Percentiles rank a stretch among this genome's conserved stretches.
phyloP scores from a whole-genome alignment of 2,797 vertebrate genomes.

The Fistularia commersonii region DNA sequence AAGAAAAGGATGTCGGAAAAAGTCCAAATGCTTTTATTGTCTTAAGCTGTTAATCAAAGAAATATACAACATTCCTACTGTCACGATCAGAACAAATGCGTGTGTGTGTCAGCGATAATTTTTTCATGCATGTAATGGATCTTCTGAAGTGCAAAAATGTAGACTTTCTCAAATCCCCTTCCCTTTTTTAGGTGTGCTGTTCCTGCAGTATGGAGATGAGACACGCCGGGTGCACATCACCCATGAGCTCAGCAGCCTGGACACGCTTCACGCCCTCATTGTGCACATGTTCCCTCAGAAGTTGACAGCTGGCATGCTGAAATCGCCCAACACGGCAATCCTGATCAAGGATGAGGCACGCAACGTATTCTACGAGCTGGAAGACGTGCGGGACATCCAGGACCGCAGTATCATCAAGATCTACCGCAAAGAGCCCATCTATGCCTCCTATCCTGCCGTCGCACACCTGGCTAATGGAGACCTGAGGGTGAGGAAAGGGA shows the following conservation, averaged over 20 bases:
- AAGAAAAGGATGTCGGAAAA: too few species aligned
- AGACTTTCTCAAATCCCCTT: background rate
- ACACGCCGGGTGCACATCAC: conserved; percentile 96
- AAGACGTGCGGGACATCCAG: conserved; percentile 96
- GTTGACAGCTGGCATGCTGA: conserved; percentile 97
- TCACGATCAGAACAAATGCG: too few species aligned
- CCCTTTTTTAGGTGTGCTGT: conserved; percentile 84
- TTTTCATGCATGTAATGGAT: background rate
- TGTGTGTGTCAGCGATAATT: too few species aligned
- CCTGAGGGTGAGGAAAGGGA: conserved; percentile 84
- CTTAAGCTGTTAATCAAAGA: too few species aligned
- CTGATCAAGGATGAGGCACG: conserved; percentile 97
- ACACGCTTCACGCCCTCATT: conserved; percentile 96
- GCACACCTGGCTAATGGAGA: conserved; percentile 95
- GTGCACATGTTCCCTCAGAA: conserved; percentile 99
- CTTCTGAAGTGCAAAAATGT: background rate
- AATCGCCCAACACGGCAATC: conserved; percentile 97
- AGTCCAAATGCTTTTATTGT: too few species aligned
- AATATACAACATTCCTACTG: background rate
- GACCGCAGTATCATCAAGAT: conserved; percentile 99
- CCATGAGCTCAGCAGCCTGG: conserved; percentile 96
- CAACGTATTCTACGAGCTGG: conserved; percentile 97
- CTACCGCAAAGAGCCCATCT: conserved; percentile 95
- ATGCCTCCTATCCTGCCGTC: conserved; percentile 88
- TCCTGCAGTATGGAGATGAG: conserved; percentile 97